Conservation (phyloP, 2,888 invertebrate species). For the Elegia similella region DNA sequence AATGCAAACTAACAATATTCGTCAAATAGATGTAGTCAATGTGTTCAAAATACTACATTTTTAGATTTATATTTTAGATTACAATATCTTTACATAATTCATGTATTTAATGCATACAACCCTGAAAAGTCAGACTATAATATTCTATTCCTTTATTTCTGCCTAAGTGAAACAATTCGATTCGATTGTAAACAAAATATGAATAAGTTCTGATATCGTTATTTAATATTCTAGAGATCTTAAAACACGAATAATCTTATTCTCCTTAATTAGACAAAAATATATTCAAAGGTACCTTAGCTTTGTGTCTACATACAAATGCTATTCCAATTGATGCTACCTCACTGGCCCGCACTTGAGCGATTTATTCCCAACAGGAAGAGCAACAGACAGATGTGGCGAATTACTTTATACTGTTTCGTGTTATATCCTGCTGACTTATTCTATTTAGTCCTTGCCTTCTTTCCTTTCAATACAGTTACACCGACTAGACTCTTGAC, state of each 20-base stretch:
- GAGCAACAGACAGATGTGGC: too few relatives aligned
- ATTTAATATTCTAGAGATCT: slow-evolving; percentile 17
- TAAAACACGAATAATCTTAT: slow-evolving; percentile 21
- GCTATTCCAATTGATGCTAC: neutral
- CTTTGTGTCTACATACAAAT: slow-evolving; percentile 20
- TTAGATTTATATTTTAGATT: slow-evolving; percentile 22
- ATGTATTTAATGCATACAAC: slow-evolving; percentile 46
- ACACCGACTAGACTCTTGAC: too few relatives aligned
- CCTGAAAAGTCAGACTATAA: slow-evolving; percentile 62
- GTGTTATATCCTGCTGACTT: too few relatives aligned
- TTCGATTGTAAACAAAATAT: slow-evolving; percentile 18
- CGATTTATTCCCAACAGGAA: neutral
- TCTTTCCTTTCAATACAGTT: too few relatives aligned
- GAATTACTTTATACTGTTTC: too few relatives aligned
- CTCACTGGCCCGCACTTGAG: neutral
- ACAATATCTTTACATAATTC: slow-evolving; percentile 24
- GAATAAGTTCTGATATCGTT: slow-evolving; percentile 20
- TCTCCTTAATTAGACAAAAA: slow-evolving; percentile 44
- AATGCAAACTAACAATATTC: too few relatives aligned
- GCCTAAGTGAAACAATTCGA: slow-evolving; percentile 7
- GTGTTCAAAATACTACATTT: slow-evolving; percentile 17
- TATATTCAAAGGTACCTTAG: slow-evolving; percentile 33
- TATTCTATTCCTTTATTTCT: slow-evolving; percentile 35
- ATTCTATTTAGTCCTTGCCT: too few relatives aligned
- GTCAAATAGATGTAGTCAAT: slow-evolving; percentile 4